Conservation (phyloP, 2,888 invertebrate species). For the Tortrix viridana region DNA sequence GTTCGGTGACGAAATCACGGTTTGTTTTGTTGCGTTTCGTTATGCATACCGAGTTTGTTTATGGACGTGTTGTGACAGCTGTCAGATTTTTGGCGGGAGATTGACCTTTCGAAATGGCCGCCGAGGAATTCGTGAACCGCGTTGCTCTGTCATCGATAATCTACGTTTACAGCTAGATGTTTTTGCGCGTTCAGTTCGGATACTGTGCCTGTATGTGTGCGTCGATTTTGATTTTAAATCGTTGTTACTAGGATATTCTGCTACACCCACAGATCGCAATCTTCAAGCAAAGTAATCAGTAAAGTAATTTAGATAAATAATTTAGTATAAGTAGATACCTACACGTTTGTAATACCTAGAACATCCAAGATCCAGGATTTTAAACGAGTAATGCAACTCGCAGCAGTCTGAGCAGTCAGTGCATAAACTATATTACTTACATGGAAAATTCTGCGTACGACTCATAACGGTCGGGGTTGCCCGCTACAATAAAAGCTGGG, state of each 20-base stretch:
- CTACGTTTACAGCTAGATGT: too few species aligned
- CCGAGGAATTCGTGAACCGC: too few species aligned
- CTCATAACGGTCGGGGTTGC: constrained; percentile 47
- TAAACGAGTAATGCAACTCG: not conserved
- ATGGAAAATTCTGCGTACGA: constrained; percentile 37
- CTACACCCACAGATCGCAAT: too few species aligned
- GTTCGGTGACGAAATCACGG: constrained; percentile 50
- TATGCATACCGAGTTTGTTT: constrained; percentile 40
- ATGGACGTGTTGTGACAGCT: constrained; percentile 49
- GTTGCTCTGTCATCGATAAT: too few species aligned
- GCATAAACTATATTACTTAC: not conserved
- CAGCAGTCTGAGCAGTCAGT: not conserved
- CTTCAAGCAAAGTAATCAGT: too few species aligned
- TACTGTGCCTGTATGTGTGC: too few species aligned
- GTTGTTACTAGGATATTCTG: too few species aligned
- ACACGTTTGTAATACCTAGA: too few species aligned
- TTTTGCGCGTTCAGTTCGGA: too few species aligned
- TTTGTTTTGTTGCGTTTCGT: constrained; percentile 48
- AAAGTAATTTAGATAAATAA: too few species aligned
- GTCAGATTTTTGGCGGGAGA: constrained; percentile 42
- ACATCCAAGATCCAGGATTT: not conserved
- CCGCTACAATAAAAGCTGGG: constrained; percentile 61
- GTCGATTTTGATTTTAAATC: not conserved
- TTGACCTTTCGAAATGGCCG: constrained; percentile 27
- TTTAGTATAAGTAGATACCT: too few species aligned